Conservation (phyloP, 2,797 vertebrate genomes). For the Bradypodion pumilum region DNA sequence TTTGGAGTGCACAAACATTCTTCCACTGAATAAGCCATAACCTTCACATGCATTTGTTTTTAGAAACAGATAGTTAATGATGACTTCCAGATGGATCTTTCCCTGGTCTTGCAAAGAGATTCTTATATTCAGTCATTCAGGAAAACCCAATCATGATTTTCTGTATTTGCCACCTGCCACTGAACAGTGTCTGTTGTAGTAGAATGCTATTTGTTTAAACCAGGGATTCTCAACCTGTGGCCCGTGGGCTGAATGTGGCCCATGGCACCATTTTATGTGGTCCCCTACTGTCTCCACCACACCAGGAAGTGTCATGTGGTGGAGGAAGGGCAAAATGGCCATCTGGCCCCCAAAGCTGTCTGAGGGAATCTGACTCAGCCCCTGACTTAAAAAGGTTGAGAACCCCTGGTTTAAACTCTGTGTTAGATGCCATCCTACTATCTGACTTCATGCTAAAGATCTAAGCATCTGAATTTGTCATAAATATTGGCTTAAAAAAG, state of each 20-base stretch:
- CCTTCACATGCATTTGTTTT: not conserved
- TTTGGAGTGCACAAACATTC: not conserved
- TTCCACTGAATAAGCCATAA: not conserved
- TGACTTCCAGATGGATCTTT: not conserved
- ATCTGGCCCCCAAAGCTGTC: too few relatives aligned
- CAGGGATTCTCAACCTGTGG: too few relatives aligned
- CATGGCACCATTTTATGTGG: too few relatives aligned
- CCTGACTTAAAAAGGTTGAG: too few relatives aligned
- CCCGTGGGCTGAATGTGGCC: too few relatives aligned
- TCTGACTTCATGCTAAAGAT: constrained; percentile 76
- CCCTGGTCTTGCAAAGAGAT: not conserved
- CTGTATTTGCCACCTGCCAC: not conserved
- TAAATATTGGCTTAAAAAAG: constrained; percentile 68
- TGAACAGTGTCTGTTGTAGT: constrained; percentile 62
- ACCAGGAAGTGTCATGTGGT: too few relatives aligned
- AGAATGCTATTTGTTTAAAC: constrained; percentile 68
- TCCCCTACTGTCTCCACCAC: too few relatives aligned
- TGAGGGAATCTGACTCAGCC: too few relatives aligned
- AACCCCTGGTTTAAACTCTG: constrained; percentile 70
- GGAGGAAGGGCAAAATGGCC: too few relatives aligned
- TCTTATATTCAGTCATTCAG: not conserved
- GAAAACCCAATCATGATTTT: not conserved
- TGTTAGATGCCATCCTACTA: constrained; percentile 66
- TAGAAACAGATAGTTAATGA: not conserved
- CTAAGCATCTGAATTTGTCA: constrained; percentile 78